These are phyloP conservation scores for Synodontis membranacea DNA, from an alignment of 2,113 vertebrate species.

Conservation along the genomic window DNA sequence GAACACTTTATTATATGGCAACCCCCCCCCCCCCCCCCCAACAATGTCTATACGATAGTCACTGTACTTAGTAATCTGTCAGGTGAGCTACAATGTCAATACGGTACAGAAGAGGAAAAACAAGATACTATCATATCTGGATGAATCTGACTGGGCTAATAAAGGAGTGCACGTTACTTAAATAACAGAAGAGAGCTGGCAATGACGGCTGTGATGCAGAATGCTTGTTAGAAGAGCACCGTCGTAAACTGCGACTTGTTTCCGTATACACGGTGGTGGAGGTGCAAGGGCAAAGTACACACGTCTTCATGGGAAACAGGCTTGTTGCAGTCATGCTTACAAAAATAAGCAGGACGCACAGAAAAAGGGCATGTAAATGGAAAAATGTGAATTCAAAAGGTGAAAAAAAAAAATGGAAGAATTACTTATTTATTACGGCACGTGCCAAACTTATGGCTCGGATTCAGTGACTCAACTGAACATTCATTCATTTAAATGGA, in stretches of 20 bases:
- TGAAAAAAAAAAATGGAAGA: neutral
- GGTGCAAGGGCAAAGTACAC: conserved; percentile 11
- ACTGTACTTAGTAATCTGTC: neutral
- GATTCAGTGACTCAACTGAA: neutral
- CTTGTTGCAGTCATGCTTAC: conserved; percentile 4
- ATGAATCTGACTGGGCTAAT: neutral
- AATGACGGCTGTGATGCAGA: neutral
- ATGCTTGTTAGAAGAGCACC: neutral
- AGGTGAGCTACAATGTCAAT: neutral
- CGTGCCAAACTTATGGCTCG: neutral
- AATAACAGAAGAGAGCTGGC: neutral
- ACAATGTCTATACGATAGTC: neutral
- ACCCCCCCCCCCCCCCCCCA: too few relatives aligned
- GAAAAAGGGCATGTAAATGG: neutral
- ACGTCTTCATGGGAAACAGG: conserved; percentile 4
- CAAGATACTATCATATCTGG: neutral
- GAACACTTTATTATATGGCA: neutral
- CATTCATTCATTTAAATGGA: neutral
- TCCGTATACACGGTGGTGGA: conserved; percentile 27
- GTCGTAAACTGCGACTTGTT: conserved; percentile 23
- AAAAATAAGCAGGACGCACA: neutral
- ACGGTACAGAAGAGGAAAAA: neutral
- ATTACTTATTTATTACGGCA: neutral
- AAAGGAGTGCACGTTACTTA: neutral
- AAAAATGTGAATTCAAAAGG: neutral